phyloP scores from a whole-genome alignment of 2,888 invertebrate genomes.

The Sympetrum striolatum region DNA sequence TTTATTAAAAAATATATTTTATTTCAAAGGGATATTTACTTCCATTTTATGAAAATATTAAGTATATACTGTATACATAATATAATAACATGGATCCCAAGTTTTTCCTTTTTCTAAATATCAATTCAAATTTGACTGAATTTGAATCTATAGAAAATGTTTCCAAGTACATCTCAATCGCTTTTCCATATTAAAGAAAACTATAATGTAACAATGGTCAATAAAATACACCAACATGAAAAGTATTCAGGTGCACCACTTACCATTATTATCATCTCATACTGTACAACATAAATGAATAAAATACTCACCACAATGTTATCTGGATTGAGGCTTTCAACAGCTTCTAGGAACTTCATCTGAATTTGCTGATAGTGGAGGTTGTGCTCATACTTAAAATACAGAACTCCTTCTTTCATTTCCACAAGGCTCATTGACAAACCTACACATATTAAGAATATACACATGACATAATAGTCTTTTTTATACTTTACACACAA shows the following conservation, averaged over 20 bases:
- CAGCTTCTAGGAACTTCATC: slow-evolving; percentile 76
- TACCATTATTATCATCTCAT: neutral
- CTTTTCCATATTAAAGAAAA: too few species aligned
- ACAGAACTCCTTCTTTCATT: slow-evolving; percentile 63
- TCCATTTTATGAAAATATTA: too few species aligned
- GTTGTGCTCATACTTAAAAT: slow-evolving; percentile 79
- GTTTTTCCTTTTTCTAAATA: too few species aligned
- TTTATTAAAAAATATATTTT: too few species aligned
- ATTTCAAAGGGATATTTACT: too few species aligned
- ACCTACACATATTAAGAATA: slow-evolving; percentile 56
- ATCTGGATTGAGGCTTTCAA: slow-evolving; percentile 79
- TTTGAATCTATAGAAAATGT: too few species aligned
- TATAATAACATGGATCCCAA: too few species aligned
- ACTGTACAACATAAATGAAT: neutral
- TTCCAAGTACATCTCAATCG: too few species aligned
- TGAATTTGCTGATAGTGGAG: slow-evolving; percentile 76
- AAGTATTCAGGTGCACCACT: neutral
- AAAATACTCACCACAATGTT: slow-evolving; percentile 70
- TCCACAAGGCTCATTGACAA: slow-evolving; percentile 74
- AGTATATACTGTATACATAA: too few species aligned
- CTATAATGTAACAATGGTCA: neutral
- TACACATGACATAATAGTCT: neutral
- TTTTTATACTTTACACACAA: slow-evolving; percentile 4
- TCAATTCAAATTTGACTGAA: too few species aligned
- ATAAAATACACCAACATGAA: neutral